Evolutionary conservation across 2,797 vertebrate species (phyloP).

Genomic region (Acipenser oxyrinchus): DNA sequence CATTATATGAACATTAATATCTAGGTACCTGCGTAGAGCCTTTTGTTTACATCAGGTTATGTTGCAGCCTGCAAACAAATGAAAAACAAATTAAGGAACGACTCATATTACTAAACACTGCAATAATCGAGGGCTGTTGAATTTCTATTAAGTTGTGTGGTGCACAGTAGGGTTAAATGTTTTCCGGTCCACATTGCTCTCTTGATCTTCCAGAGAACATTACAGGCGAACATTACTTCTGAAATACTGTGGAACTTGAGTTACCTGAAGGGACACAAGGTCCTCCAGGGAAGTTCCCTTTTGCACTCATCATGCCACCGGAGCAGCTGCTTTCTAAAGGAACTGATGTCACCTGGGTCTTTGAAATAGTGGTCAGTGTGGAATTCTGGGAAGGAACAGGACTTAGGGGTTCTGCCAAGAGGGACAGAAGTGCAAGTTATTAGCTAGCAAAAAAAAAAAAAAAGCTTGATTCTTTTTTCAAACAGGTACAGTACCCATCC

Average conservation of each 20-base stretch:
- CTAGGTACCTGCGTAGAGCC: slow-evolving; percentile 73
- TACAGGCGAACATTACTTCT: too few species aligned
- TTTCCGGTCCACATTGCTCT: not conserved
- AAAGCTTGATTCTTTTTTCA: too few species aligned
- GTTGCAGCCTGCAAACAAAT: slow-evolving; percentile 53
- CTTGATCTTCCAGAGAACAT: too few species aligned
- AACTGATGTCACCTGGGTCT: slow-evolving; percentile 42
- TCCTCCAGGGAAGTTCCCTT: slow-evolving; percentile 86
- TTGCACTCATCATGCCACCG: slow-evolving; percentile 74
- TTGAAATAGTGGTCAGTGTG: slow-evolving; percentile 59
- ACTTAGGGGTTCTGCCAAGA: not conserved
- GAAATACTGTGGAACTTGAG: too few species aligned
- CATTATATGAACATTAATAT: not conserved
- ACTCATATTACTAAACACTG: not conserved
- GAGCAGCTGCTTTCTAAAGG: slow-evolving; percentile 60
- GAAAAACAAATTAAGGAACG: not conserved
- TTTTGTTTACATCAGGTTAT: slow-evolving; percentile 62
- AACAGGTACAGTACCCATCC: too few species aligned
- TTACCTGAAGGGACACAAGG: slow-evolving; percentile 18
- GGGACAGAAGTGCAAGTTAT: not conserved
- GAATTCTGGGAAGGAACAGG: slow-evolving; percentile 18
- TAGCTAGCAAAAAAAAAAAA: too few species aligned
- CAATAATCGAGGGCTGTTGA: too few species aligned
- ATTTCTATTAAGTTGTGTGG: not conserved
- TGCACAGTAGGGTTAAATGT: not conserved